Percentiles rank a stretch among this genome's conserved stretches.
Evolutionary conservation across 2,888 invertebrate species (phyloP).

Genomic region (Mimachlamys varia): DNA sequence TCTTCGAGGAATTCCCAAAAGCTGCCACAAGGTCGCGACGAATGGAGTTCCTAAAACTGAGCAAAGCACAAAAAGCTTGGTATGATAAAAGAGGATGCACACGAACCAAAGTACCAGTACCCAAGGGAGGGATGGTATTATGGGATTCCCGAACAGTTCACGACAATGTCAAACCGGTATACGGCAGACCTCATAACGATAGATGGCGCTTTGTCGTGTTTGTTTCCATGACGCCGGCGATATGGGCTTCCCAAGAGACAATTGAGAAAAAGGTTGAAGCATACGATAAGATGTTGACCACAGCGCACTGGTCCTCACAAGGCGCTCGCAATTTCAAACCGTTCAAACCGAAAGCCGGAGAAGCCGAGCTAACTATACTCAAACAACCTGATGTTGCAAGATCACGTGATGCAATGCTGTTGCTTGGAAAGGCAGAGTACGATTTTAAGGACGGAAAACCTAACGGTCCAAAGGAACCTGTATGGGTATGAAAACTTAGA

Average conservation of each 20-base stretch:
- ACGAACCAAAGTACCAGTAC: slow-evolving; percentile 55
- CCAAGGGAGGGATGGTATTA: slow-evolving; percentile 65
- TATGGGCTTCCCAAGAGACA: slow-evolving; percentile 59
- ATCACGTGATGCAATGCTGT: background rate
- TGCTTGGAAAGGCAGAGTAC: background rate
- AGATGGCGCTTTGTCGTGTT: slow-evolving; percentile 65
- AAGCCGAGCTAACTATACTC: background rate
- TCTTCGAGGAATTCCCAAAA: slow-evolving; percentile 50
- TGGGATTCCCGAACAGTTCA: slow-evolving; percentile 69
- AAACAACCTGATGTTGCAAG: background rate
- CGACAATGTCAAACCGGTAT: slow-evolving; percentile 59
- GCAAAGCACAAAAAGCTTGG: slow-evolving; percentile 50
- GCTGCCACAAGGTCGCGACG: slow-evolving; percentile 39
- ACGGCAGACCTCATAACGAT: slow-evolving; percentile 50
- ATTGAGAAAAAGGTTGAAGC: slow-evolving; percentile 55
- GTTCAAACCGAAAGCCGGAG: background rate
- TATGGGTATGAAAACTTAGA: background rate
- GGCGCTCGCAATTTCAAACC: slow-evolving; percentile 48
- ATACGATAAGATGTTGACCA: slow-evolving; percentile 55
- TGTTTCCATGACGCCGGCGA: slow-evolving; percentile 66
- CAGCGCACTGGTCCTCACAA: slow-evolving; percentile 63
- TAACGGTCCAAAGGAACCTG: background rate
- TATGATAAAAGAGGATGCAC: slow-evolving; percentile 53
- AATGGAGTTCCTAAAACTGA: slow-evolving; percentile 51
- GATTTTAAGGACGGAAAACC: background rate